phyloP scores from a whole-genome alignment of 2,888 invertebrate genomes.

The Fabriciana adippe region DNA sequence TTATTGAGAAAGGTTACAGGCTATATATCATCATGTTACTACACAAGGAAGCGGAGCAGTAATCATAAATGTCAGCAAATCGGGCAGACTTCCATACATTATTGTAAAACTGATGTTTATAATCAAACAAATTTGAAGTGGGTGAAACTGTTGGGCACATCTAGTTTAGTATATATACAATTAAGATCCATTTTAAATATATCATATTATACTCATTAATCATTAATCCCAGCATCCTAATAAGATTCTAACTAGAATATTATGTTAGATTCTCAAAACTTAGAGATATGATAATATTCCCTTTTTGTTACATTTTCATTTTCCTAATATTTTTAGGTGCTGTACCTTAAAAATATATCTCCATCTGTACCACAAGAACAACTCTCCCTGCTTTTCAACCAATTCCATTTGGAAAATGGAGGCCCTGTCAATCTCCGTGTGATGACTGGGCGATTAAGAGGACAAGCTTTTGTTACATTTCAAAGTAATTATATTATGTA shows the following conservation, averaged over 20 bases:
- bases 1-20: too few relatives aligned
- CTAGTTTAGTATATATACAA: too few relatives aligned
- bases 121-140: too few relatives aligned
- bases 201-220: too few relatives aligned
- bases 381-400: slow-evolving; percentile 73
- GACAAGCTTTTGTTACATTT: slow-evolving; percentile 83
- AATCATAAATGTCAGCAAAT: too few relatives aligned
- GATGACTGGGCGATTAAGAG: slow-evolving; percentile 81
- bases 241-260: slow-evolving; percentile 4
- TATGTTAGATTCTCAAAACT: too few relatives aligned
- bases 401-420: slow-evolving; percentile 69
- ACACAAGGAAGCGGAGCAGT: too few relatives aligned
- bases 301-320: not conserved
- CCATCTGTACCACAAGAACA: slow-evolving; percentile 70
- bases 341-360: slow-evolving; percentile 82
- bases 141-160: too few relatives aligned
- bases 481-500: slow-evolving; percentile 57
- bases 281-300: not conserved
- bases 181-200: not conserved
- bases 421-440: slow-evolving; percentile 69
- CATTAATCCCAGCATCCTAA: not conserved
- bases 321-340: slow-evolving; percentile 55
- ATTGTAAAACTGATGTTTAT: too few relatives aligned
- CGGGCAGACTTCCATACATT: too few relatives aligned
- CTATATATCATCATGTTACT: too few relatives aligned